Evolutionary conservation across 1,140 invertebrate species (phyloP).

Genomic region (Ceratosolen solmsi): DNA sequence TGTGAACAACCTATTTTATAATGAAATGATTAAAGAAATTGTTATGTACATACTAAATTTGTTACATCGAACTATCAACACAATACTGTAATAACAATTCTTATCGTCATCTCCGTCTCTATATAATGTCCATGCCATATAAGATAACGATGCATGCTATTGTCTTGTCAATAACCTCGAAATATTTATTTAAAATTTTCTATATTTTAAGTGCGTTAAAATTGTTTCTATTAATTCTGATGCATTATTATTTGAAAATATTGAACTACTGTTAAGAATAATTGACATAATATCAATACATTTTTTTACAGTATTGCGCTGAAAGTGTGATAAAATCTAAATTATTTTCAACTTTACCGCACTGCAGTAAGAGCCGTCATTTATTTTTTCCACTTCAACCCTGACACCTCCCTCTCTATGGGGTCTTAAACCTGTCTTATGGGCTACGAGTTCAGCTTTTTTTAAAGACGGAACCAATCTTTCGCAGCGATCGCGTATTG

Average conservation of each 20-base stretch:
- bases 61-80: neutral
- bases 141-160: too few species aligned
- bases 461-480: constrained; percentile 82
- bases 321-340: neutral
- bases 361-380: constrained; percentile 52
- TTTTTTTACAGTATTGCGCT: constrained; percentile 23
- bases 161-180: too few species aligned
- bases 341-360: constrained; percentile 56
- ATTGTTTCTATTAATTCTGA: too few species aligned
- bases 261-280: too few species aligned
- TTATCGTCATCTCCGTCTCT: neutral
- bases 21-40: constrained; percentile 38
- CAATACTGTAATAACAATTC: constrained; percentile 3
- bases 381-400: constrained; percentile 79
- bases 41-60: constrained; percentile 27
- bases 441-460: constrained; percentile 76
- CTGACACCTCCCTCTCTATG: constrained; percentile 81
- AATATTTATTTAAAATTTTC: too few species aligned
- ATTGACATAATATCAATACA: too few species aligned
- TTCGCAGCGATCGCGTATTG: constrained; percentile 84
- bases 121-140: too few species aligned
- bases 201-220: too few species aligned
- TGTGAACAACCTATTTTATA: constrained; percentile 83
- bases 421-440: constrained; percentile 86
- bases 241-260: too few species aligned